phyloP scores from a whole-genome alignment of 2,797 vertebrate species.

The Acestrorhynchus altus region DNA sequence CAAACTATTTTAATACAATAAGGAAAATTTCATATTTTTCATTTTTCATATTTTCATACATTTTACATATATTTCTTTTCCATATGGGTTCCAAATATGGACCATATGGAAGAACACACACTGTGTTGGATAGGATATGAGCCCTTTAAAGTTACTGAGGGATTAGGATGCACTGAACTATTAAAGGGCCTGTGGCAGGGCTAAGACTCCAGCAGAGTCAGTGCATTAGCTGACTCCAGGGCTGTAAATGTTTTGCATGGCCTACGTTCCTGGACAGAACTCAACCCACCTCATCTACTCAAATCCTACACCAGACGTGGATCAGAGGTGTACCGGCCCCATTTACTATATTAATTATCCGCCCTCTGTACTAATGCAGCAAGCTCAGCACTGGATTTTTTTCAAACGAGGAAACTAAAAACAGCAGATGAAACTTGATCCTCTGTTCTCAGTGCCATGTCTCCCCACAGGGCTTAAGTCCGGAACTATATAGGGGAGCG shows the following conservation, averaged over 20 bases:
- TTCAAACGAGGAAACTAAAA: constrained; percentile 46
- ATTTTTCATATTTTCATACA: too few species aligned
- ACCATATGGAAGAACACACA: too few species aligned
- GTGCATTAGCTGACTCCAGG: constrained; percentile 2
- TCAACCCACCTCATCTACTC: not conserved
- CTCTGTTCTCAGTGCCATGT: constrained; percentile 37
- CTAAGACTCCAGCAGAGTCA: constrained; percentile 15
- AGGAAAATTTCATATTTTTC: too few species aligned
- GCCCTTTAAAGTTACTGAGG: not conserved
- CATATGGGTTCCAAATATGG: too few species aligned
- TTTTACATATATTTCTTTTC: too few species aligned
- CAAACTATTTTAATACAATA: too few species aligned
- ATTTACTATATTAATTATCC: constrained; percentile 50
- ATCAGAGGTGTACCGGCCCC: constrained; percentile 42
- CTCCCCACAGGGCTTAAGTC: constrained; percentile 45
- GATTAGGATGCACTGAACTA: not conserved
- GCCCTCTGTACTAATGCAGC: constrained; percentile 34
- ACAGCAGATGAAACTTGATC: constrained; percentile 52
- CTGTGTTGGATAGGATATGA: not conserved
- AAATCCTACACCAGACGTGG: constrained; percentile 40
- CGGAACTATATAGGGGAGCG: constrained; percentile 23
- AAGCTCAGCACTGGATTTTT: constrained; percentile 33
- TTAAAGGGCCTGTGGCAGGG: not conserved
- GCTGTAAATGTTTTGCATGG: constrained; percentile 40
- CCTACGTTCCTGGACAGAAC: constrained; percentile 45